Percentiles rank a stretch among this genome's conserved stretches.
Conservation (phyloP, 2,113 vertebrate species). For the Xerus inauris region DNA sequence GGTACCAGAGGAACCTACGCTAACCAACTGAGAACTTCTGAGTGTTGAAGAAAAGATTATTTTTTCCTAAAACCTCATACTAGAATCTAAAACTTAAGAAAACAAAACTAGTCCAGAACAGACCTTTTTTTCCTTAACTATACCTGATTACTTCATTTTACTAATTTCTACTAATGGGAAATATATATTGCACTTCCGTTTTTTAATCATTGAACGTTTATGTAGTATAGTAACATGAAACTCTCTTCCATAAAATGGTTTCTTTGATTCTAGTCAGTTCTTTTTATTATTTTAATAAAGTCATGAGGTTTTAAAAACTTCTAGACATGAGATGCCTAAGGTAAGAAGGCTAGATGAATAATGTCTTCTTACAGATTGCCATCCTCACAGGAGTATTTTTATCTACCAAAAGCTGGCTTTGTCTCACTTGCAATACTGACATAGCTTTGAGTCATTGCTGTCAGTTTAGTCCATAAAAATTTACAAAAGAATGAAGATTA, state of each 20-base stretch:
- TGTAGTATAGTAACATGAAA: neutral
- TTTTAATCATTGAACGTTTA: neutral
- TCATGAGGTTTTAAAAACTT: constrained; percentile 28
- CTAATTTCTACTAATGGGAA: constrained; percentile 1
- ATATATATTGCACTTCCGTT: neutral
- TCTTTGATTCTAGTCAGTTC: neutral
- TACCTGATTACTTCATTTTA: neutral
- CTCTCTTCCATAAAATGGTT: neutral
- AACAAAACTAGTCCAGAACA: neutral
- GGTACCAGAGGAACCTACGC: neutral
- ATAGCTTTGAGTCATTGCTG: neutral
- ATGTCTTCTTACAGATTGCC: neutral
- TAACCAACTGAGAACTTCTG: neutral
- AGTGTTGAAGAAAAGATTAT: neutral
- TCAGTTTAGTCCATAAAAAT: neutral
- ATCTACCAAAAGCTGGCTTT: neutral
- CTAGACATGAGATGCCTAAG: neutral
- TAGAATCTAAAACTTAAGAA: constrained; percentile 24
- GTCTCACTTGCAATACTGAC: constrained; percentile 12
- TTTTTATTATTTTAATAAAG: constrained; percentile 35
- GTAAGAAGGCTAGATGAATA: constrained; percentile 23
- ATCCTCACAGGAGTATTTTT: neutral
- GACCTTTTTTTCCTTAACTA: neutral
- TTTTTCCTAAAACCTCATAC: neutral
- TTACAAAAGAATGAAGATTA: constrained; percentile 14